These are phyloP conservation scores for Muntiacus reevesi DNA, from an alignment of 2,113 vertebrate species.

Conservation along the genomic window DNA sequence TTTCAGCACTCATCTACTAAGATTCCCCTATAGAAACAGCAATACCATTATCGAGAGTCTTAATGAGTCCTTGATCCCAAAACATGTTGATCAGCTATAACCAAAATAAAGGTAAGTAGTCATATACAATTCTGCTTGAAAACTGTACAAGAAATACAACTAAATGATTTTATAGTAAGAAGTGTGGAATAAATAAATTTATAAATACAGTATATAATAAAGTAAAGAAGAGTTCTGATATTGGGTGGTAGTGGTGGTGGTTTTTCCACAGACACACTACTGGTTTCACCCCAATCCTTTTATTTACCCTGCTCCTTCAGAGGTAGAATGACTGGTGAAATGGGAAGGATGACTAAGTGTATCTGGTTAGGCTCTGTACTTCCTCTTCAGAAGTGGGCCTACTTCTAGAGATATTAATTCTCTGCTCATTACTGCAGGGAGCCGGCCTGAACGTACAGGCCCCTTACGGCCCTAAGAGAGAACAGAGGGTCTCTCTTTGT, in stretches of 20 bases:
- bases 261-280: background rate
- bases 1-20: background rate
- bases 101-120: background rate
- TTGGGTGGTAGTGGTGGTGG: background rate
- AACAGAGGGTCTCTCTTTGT: no score
- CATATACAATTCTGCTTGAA: background rate
- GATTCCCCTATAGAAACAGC: conserved; percentile 7
- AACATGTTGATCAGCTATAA: background rate
- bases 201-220: background rate
- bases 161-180: background rate
- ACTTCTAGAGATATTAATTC: background rate
- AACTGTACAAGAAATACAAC: background rate
- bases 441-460: no score
- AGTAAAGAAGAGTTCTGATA: background rate
- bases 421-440: background rate
- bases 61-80: background rate
- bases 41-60: background rate
- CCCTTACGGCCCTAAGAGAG: no score
- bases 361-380: background rate
- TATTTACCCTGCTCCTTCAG: background rate
- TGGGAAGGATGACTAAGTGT: background rate
- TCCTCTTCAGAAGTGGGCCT: background rate
- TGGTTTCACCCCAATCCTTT: background rate
- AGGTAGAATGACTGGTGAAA: background rate
- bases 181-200: background rate